A percentile compares a stretch with the other conserved stretches of the same genome.
These are phyloP conservation scores for Megalops atlanticus DNA, from an alignment of 2,113 vertebrate genomes.

Conservation along the genomic window DNA sequence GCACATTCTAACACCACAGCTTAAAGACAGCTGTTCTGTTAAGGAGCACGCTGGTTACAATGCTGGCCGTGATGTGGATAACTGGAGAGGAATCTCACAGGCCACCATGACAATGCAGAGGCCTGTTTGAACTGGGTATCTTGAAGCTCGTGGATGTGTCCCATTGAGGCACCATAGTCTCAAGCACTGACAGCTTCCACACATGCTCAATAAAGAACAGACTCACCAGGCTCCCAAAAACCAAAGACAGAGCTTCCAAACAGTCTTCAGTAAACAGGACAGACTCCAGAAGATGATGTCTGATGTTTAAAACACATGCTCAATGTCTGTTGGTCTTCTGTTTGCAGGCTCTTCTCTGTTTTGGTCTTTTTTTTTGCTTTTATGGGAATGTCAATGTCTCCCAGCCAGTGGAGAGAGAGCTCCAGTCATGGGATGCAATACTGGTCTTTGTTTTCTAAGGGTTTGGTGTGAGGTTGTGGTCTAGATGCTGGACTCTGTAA, in stretches of 20 bases:
- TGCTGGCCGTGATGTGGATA: neutral
- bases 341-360: too few species aligned
- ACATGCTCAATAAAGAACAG: neutral
- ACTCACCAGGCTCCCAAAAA: too few species aligned
- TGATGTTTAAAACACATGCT: neutral
- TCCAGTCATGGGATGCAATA: too few species aligned
- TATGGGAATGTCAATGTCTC: too few species aligned
- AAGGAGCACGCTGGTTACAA: neutral
- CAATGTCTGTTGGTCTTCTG: too few species aligned
- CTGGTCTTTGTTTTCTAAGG: too few species aligned
- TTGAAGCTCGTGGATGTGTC: too few species aligned
- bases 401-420: too few species aligned
- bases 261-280: neutral
- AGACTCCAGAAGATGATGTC: neutral
- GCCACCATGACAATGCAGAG: neutral
- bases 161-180: too few species aligned
- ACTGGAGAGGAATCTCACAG: neutral
- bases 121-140: neutral
- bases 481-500: neutral
- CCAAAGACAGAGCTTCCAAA: neutral
- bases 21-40: neutral
- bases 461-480: neutral
- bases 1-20: neutral
- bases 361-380: too few species aligned
- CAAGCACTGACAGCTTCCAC: neutral